Percentiles rank a stretch among this genome's conserved stretches.
These are phyloP conservation scores for Remorina albescens DNA, from an alignment of 2,797 vertebrate species.

Conservation along the genomic window DNA sequence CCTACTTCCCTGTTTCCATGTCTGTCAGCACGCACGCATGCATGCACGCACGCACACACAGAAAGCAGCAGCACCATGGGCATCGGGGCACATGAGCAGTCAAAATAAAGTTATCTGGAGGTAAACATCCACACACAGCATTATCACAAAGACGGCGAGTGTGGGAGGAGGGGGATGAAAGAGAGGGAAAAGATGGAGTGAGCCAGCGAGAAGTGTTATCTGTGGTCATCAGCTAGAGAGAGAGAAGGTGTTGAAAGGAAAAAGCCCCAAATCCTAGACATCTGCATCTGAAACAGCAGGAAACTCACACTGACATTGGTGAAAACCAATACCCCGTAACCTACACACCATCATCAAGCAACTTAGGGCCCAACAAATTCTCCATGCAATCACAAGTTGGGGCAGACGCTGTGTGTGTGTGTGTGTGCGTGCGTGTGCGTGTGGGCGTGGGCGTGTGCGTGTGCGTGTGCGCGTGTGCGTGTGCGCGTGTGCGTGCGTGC, in stretches of 20 bases:
- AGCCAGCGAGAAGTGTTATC: constrained; percentile 60
- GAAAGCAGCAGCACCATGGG: constrained; percentile 18
- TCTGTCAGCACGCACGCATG: constrained; percentile 69
- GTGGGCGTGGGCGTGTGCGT: background rate
- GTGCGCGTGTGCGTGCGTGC: constrained; percentile 19
- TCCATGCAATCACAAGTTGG: constrained; percentile 32
- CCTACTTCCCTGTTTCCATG: constrained; percentile 56
- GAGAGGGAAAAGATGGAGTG: constrained; percentile 16
- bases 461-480: background rate
- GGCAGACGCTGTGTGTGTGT: constrained; percentile 32
- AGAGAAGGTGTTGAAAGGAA: constrained; percentile 74
- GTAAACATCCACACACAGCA: constrained; percentile 62
- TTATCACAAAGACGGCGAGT: constrained; percentile 40
- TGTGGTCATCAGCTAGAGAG: constrained; percentile 58
- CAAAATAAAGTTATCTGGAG: constrained; percentile 71
- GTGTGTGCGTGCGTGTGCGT: constrained; percentile 30
- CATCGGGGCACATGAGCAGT: constrained; percentile 60
- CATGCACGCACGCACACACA: constrained; percentile 16
- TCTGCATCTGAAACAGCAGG: constrained; percentile 66
- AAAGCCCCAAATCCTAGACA: constrained; percentile 63
- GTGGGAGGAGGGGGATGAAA: constrained; percentile 37
- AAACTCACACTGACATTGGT: constrained; percentile 64
- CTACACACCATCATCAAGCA: background rate
- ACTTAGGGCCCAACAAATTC: constrained; percentile 23
- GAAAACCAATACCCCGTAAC: constrained; percentile 63